Evolutionary conservation across 1,140 invertebrate species (phyloP).

Genomic region (Triops longicaudatus): DNA sequence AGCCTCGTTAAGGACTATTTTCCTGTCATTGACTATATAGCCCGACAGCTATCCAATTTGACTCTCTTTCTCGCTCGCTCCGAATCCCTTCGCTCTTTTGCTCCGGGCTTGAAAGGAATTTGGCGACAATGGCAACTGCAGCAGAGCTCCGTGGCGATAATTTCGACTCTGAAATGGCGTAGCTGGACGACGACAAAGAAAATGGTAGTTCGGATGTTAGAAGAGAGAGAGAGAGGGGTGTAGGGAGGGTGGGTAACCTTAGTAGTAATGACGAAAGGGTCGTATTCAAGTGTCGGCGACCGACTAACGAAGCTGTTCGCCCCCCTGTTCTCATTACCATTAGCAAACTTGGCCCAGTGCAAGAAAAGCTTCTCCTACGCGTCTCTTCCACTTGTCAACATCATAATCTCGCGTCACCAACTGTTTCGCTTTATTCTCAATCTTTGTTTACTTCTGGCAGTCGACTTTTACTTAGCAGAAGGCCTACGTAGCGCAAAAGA

Average conservation of each 20-base stretch:
- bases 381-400: neutral
- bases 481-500: neutral
- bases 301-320: constrained; percentile 1
- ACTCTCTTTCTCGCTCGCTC: neutral
- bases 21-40: neutral
- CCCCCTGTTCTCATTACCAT: neutral
- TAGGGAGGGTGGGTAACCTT: neutral
- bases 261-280: neutral
- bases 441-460: no score
- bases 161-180: neutral
- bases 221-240: neutral
- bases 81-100: no score
- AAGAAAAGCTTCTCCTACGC: neutral
- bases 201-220: neutral
- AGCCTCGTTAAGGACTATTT: neutral
- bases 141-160: neutral
- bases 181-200: neutral
- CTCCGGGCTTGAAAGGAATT: neutral
- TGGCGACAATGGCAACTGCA: neutral
- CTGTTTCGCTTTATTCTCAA: no score
- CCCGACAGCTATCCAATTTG: neutral
- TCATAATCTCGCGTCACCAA: neutral
- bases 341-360: neutral
- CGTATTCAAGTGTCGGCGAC: neutral
- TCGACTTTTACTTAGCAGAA: no score